phyloP scores from a whole-genome alignment of 2,888 invertebrate genomes.

The Ceratothoa steindachneri region DNA sequence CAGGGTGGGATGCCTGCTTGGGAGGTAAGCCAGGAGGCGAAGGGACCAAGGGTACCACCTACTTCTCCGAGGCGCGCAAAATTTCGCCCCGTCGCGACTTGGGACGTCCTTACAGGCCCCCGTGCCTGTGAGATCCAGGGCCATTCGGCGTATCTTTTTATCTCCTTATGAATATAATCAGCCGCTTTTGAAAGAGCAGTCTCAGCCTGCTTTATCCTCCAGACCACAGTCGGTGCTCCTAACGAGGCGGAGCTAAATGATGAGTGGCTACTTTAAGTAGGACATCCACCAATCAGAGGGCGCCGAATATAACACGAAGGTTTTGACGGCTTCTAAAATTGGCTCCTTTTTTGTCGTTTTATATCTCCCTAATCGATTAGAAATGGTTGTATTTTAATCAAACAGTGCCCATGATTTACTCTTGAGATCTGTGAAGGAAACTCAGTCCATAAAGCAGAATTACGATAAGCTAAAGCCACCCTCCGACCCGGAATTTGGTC shows the following conservation, averaged over 20 bases:
- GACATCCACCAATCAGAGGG: neutral
- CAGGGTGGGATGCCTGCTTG: too few species aligned
- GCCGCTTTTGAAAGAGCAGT: neutral
- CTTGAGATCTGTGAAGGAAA: neutral
- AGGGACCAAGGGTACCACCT: too few species aligned
- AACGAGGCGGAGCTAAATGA: conserved; percentile 12
- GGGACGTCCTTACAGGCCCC: too few species aligned
- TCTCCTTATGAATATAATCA: conserved; percentile 4
- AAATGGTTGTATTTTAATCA: neutral
- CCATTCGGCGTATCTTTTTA: neutral
- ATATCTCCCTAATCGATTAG: neutral
- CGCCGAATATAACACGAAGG: neutral
- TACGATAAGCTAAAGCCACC: neutral
- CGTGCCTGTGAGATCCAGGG: neutral
- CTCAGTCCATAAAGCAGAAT: neutral
- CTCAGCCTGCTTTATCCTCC: neutral
- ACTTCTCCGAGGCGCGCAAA: too few species aligned
- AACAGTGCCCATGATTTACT: neutral
- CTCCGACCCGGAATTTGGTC: too few species aligned
- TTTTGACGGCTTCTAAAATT: conserved; percentile 2
- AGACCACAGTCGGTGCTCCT: neutral
- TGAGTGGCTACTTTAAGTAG: conserved; percentile 1
- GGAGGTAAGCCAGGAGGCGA: too few species aligned
- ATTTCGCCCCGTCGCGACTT: too few species aligned
- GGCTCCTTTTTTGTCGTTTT: neutral